phyloP scores from a whole-genome alignment of 2,113 vertebrate species.

The Notechis scutatus region DNA sequence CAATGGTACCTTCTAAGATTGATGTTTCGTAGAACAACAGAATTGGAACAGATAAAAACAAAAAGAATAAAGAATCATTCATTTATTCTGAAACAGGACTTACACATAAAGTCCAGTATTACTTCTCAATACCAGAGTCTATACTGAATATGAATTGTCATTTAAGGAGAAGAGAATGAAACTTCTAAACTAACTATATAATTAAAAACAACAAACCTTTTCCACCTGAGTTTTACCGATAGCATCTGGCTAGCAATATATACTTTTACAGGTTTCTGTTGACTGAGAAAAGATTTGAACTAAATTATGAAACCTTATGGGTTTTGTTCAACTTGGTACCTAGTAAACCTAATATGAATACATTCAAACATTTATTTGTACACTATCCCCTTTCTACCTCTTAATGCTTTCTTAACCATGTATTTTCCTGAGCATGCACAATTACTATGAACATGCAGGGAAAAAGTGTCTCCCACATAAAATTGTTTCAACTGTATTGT shows the following conservation, averaged over 20 bases:
- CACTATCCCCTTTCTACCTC: background rate
- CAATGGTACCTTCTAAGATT: background rate
- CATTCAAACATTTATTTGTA: background rate
- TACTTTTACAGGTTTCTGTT: background rate
- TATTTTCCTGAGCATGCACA: background rate
- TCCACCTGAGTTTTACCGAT: background rate
- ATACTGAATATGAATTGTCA: background rate
- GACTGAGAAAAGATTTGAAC: background rate
- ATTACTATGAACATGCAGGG: background rate
- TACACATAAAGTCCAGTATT: background rate
- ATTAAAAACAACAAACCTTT: background rate
- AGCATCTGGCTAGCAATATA: background rate
- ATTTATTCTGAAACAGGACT: background rate
- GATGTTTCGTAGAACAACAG: background rate
- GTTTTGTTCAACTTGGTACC: background rate
- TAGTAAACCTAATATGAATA: background rate
- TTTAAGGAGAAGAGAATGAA: background rate
- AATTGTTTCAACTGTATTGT: background rate
- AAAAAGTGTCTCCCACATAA: background rate
- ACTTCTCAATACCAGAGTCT: background rate
- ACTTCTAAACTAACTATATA: background rate
- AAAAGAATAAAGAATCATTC: background rate
- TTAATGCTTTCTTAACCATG: background rate
- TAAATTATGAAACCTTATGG: background rate
- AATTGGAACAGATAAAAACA: background rate